phyloP scores from a whole-genome alignment of 2,113 vertebrate species.

The Chinchilla lanigera region DNA sequence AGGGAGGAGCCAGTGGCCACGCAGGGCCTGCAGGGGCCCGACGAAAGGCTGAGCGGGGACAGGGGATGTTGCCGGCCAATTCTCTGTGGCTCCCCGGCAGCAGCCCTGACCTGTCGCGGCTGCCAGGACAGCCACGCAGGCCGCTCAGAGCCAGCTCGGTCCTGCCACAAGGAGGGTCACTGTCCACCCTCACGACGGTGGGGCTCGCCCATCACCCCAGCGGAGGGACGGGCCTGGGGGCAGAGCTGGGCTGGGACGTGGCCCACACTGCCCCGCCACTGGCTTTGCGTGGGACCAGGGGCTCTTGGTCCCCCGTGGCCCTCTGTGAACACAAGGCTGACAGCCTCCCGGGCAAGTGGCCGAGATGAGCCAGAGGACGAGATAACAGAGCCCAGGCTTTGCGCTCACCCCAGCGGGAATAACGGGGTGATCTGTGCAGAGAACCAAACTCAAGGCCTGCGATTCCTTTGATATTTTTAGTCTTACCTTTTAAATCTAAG shows the following conservation, averaged over 20 bases:
- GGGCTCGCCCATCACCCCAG: neutral
- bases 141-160: neutral
- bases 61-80: fast-evolving
- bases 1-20: neutral
- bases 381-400: neutral
- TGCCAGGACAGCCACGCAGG: fast-evolving
- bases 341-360: no score
- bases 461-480: neutral
- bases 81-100: neutral
- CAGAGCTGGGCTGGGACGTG: neutral
- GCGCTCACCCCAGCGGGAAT: neutral
- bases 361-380: neutral
- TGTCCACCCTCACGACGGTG: neutral
- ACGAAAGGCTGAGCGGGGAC: neutral
- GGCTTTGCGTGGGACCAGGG: neutral
- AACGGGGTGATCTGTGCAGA: neutral
- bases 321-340: neutral
- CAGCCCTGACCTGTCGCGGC: neutral
- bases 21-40: neutral
- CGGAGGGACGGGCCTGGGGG: neutral
- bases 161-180: neutral
- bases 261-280: neutral
- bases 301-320: neutral
- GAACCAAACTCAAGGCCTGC: neutral
- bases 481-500: neutral